These are phyloP conservation scores for Antennarius maculatus DNA, from an alignment of 2,797 vertebrate species.

Conservation along the genomic window DNA sequence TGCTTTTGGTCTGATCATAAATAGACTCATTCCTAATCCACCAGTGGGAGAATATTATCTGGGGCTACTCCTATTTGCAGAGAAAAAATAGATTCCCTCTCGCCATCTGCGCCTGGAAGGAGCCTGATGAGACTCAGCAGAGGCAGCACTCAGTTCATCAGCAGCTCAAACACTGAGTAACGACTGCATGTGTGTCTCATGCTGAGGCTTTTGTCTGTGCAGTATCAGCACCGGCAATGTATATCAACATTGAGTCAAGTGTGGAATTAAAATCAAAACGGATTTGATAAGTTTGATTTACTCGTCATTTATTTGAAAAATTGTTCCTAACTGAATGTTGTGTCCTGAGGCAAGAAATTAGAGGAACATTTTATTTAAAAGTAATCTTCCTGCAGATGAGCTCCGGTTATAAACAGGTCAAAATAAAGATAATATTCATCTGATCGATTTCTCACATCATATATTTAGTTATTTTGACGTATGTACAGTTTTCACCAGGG, in stretches of 20 bases:
- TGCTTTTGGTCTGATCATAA: constrained; percentile 38
- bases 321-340: not conserved
- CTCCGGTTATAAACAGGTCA: constrained; percentile 5
- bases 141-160: constrained; percentile 59
- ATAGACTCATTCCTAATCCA: constrained; percentile 40
- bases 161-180: constrained; percentile 30
- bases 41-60: constrained; percentile 39
- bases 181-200: constrained; percentile 24
- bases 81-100: constrained; percentile 45
- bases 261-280: not conserved
- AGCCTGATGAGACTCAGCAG: constrained; percentile 47
- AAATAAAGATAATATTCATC: constrained; percentile 15
- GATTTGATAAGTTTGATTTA: constrained; percentile 6
- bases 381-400: constrained; percentile 1
- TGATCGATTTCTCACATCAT: not conserved
- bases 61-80: constrained; percentile 56
- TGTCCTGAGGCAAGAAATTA: not conserved
- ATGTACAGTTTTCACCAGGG: constrained; percentile 1
- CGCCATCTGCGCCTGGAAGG: constrained; percentile 59
- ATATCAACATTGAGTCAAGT: not conserved
- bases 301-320: not conserved
- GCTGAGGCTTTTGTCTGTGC: not conserved
- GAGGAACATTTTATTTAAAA: not conserved
- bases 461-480: constrained; percentile 13
- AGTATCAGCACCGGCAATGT: constrained; percentile 6